Base-by-base conservation (phyloP, 2,113 vertebrate genomes). In the Myrmophylax atrothorax region DNA sequence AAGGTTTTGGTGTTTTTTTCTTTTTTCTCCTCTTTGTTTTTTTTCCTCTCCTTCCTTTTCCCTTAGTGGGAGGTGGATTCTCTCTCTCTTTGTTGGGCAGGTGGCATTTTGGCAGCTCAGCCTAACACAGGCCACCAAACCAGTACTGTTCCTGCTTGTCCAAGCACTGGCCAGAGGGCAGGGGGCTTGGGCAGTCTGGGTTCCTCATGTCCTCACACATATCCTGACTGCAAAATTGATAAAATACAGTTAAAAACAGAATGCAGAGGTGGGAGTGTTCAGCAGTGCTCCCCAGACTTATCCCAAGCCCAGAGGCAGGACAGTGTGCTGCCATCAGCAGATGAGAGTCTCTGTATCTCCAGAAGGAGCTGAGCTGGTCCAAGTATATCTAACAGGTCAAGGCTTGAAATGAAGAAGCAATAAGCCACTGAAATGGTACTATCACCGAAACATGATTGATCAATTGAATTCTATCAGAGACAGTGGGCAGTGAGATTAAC, bases 401-500 rank as follows among this genome's bases (percentile, higher is more conserved):
- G 98, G 97, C 98, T 98, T 98, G 98, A 98, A 98, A 98, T 98
- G 98, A 98, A 98, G 98, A 99, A 99, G 99, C 99, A 99, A 99
- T 99, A 99, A 99, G 98, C 98, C 98, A 97, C 98, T 99, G 99
- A 99, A 99, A 99, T 99, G 99, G 99, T 99, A 99, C 99, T 99
- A 99, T 99, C 99, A 99, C 98, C 97, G 97, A 99, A 99, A 99
- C 99, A 99, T 99, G 99, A 99, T 99, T 99, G 99, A 99, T 99
- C 99, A 99, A 99, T 99, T 99, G 99, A 99, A 99, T 99, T 99
- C 99, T 99, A 99, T 99, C 99, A 99, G 98, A 98, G 98, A 98
- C 98, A 99, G 98, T 99, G 99, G 99, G 98, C 98, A 97, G 98
- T 98, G 98, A 99, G 99, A 99, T 99, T 99, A 99, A 99, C 99